Conservation (phyloP, 2,113 vertebrate species). For the Morone saxatilis region DNA sequence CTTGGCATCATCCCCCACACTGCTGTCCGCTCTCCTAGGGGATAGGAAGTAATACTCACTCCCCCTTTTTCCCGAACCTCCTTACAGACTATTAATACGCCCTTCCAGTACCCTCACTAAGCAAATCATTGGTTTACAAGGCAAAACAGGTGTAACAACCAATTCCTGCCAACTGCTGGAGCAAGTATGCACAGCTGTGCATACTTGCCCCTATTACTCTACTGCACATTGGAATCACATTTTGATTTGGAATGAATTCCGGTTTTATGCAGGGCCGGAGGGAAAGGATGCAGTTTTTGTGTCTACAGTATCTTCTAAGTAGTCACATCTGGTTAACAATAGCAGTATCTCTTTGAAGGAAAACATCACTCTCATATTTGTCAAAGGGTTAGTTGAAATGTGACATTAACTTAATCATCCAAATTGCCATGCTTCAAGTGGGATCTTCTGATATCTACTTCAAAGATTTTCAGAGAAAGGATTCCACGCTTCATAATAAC, state of each 20-base stretch:
- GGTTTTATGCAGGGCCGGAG: background rate
- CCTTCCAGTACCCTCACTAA: conserved; percentile 44
- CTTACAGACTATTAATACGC: conserved; percentile 62
- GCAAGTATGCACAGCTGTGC: conserved; percentile 67
- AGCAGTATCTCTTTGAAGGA: background rate
- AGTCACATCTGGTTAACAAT: background rate
- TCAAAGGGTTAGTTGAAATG: background rate
- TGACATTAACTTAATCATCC: background rate
- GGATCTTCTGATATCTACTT: background rate
- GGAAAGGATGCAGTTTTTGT: background rate
- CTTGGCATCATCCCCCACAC: conserved; percentile 66
- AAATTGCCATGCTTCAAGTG: background rate
- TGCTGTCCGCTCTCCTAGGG: conserved; percentile 47
- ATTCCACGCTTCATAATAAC: background rate
- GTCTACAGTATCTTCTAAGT: background rate
- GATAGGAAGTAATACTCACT: conserved; percentile 34
- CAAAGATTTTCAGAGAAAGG: background rate
- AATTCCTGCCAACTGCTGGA: conserved; percentile 50
- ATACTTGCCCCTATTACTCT: conserved; percentile 15
- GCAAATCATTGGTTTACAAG: conserved; percentile 69
- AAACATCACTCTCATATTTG: background rate
- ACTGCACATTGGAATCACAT: conserved; percentile 46
- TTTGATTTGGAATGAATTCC: conserved; percentile 38
- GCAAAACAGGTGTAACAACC: conserved; percentile 65
- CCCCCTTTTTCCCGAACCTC: conserved; percentile 33